phyloP scores from a whole-genome alignment of 2,113 vertebrate genomes.

The Rallus limicola region DNA sequence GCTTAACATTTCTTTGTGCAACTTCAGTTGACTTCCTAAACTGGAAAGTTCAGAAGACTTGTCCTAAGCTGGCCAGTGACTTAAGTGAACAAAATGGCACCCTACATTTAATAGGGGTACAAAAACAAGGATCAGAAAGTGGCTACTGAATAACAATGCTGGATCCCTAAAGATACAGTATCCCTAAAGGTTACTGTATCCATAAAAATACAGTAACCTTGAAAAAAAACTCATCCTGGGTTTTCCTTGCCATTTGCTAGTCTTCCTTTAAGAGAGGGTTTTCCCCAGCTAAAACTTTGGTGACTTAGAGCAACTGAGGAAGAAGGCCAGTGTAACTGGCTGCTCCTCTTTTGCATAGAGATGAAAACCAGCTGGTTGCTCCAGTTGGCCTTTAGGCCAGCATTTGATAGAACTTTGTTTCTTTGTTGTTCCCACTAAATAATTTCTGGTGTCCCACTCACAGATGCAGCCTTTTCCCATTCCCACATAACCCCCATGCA shows the following conservation, averaged over 20 bases:
- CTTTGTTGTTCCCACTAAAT: neutral
- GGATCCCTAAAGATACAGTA: neutral
- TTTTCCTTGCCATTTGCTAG: neutral
- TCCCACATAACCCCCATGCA: neutral
- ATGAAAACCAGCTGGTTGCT: neutral
- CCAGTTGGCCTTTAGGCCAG: neutral
- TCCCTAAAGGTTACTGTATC: neutral
- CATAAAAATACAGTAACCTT: neutral
- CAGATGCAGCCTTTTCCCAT: neutral
- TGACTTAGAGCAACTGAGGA: neutral
- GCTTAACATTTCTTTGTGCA: neutral
- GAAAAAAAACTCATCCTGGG: neutral
- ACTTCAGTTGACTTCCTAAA: neutral
- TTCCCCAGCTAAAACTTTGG: neutral
- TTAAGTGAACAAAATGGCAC: neutral
- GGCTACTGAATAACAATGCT: fast-evolving
- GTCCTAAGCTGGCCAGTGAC: neutral
- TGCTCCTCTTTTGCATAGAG: neutral
- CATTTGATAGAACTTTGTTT: neutral
- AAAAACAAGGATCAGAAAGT: neutral
- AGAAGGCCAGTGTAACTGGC: neutral
- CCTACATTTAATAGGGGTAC: neutral
- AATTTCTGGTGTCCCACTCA: neutral
- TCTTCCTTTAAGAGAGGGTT: neutral
- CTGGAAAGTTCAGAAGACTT: neutral